These are phyloP conservation scores for Bugula neritina DNA, from an alignment of 2,888 invertebrate genomes.

Conservation along the genomic window DNA sequence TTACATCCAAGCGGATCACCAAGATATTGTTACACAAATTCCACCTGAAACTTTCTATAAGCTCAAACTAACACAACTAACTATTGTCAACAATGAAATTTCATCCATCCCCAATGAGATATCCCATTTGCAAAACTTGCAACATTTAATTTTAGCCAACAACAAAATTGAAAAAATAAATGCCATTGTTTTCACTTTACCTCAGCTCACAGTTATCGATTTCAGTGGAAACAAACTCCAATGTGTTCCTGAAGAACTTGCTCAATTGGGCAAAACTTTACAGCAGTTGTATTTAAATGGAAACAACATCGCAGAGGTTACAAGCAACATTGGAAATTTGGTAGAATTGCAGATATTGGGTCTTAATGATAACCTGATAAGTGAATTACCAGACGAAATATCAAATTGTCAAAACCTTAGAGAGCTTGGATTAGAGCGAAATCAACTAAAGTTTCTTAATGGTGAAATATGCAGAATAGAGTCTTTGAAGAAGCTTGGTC, in stretches of 20 bases:
- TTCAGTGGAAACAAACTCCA: constrained; percentile 10
- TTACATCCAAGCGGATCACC: background rate
- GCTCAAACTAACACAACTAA: constrained; percentile 15
- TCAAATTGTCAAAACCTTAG: constrained; percentile 30
- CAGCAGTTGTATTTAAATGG: constrained; percentile 41
- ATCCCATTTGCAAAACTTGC: constrained; percentile 36
- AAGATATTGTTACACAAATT: background rate
- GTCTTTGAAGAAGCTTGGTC: constrained; percentile 33
- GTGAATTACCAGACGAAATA: constrained; percentile 39
- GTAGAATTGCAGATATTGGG: constrained; percentile 39
- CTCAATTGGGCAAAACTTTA: background rate
- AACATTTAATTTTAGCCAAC: constrained; percentile 41
- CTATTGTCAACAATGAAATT: constrained; percentile 37
- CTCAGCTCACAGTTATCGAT: background rate
- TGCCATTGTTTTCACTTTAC: constrained; percentile 6
- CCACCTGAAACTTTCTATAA: constrained; percentile 15
- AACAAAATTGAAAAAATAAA: constrained; percentile 37
- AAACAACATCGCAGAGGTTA: constrained; percentile 38
- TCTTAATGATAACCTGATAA: constrained; percentile 42
- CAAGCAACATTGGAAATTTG: constrained; percentile 38
- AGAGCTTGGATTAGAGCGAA: constrained; percentile 26
- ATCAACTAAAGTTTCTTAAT: constrained; percentile 33
- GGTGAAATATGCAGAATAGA: constrained; percentile 43
- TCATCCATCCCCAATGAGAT: constrained; percentile 39
- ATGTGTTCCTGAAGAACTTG: background rate